phyloP scores from a whole-genome alignment of 1,140 invertebrate genomes.

The Sitobion miscanthi region DNA sequence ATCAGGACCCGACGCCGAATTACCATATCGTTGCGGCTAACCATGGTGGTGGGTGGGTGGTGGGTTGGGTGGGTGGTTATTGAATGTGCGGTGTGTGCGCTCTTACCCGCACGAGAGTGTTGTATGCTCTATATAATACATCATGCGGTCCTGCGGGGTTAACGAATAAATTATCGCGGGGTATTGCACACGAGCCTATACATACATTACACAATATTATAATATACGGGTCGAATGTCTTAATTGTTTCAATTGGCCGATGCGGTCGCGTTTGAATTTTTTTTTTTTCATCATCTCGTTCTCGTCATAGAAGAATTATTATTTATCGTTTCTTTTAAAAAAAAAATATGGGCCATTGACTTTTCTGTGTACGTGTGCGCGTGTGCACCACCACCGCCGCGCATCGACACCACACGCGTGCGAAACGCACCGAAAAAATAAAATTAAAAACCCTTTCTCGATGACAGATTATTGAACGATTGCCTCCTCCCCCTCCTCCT shows the following conservation, averaged over 20 bases:
- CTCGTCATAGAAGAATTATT: neutral
- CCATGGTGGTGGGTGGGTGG: neutral
- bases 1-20: neutral
- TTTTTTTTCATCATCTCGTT: neutral
- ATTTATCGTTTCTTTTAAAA: slow-evolving; percentile 5
- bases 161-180: slow-evolving; percentile 50
- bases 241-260: slow-evolving; percentile 52
- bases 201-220: neutral
- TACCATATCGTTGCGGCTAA: neutral
- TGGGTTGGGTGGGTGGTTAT: neutral
- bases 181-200: slow-evolving; percentile 29
- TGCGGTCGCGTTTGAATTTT: neutral
- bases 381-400: neutral
- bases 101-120: neutral
- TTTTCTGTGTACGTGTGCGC: too few relatives aligned
- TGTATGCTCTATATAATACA: neutral
- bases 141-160: neutral
- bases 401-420: neutral
- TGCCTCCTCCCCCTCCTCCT: neutral
- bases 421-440: neutral
- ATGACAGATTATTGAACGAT: slow-evolving; percentile 24
- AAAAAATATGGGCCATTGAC: slow-evolving; percentile 15
- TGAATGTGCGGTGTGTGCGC: neutral
- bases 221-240: slow-evolving; percentile 40
- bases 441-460: slow-evolving; percentile 9